Conservation (phyloP, 2,113 vertebrate genomes). For the Edolisoma coerulescens region DNA sequence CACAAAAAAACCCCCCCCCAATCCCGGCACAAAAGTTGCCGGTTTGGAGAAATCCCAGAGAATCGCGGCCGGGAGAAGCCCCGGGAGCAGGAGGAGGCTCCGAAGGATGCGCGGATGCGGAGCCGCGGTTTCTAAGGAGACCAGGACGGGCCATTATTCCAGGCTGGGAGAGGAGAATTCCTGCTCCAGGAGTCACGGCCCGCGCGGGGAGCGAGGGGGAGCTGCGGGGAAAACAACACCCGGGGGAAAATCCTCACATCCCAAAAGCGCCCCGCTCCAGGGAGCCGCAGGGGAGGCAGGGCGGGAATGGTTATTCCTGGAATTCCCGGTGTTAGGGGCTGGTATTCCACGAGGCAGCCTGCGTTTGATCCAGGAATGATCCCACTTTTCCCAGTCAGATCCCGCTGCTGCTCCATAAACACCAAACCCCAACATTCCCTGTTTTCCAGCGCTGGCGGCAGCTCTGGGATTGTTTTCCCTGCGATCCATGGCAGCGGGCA, state of each 20-base stretch:
- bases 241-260: background rate
- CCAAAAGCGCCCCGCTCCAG: rapidly evolving
- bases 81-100: background rate
- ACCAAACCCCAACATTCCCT: background rate
- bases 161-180: background rate
- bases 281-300: background rate
- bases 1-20: no score
- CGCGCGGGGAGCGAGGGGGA: background rate
- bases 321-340: rapidly evolving
- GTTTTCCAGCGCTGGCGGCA: background rate
- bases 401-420: background rate
- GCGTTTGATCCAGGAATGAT: background rate
- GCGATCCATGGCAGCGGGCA: background rate
- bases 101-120: slow-evolving; percentile 19
- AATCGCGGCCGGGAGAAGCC: background rate
- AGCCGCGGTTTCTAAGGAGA: slow-evolving; percentile 57
- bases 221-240: background rate
- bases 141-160: background rate
- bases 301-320: rapidly evolving
- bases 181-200: background rate
- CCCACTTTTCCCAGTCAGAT: background rate
- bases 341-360: rapidly evolving
- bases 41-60: background rate
- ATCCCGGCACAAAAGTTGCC: background rate
- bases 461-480: background rate